A percentile compares a stretch with the other conserved stretches of the same genome.
Evolutionary conservation across 2,888 invertebrate species (phyloP).

Genomic region (Argynnis bischoffii): DNA sequence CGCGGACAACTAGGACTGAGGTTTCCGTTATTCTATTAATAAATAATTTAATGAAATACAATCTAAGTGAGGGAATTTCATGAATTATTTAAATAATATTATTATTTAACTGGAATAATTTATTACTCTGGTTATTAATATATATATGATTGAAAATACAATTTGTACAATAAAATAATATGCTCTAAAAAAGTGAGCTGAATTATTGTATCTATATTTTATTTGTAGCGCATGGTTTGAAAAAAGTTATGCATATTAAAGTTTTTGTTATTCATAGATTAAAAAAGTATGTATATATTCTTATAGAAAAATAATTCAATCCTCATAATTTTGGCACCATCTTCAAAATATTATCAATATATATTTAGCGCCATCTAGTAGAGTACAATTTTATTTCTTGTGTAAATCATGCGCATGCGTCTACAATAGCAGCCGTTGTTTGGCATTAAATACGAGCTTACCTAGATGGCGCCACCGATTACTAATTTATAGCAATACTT

Average conservation of each 20-base stretch:
- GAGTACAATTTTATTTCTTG: not conserved
- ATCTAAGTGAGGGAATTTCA: not conserved
- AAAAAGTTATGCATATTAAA: no score
- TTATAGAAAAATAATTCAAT: no score
- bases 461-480: conserved; percentile 31
- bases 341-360: not conserved
- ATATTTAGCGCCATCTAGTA: conserved; percentile 11
- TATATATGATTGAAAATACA: no score
- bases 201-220: no score
- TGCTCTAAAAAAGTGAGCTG: no score
- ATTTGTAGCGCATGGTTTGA: no score
- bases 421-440: not conserved
- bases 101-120: no score
- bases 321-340: not conserved
- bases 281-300: no score
- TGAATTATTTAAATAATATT: not conserved
- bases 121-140: no score
- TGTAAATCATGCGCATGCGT: conserved; percentile 10
- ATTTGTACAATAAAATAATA: no score
- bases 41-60: conserved; percentile 21
- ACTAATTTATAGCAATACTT: not conserved
- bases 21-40: conserved; percentile 24
- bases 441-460: not conserved
- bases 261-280: no score
- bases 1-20: conserved; percentile 25